These are phyloP conservation scores for Drosophila ogumai DNA, from an alignment of 1,140 invertebrate genomes.

Conservation along the genomic window DNA sequence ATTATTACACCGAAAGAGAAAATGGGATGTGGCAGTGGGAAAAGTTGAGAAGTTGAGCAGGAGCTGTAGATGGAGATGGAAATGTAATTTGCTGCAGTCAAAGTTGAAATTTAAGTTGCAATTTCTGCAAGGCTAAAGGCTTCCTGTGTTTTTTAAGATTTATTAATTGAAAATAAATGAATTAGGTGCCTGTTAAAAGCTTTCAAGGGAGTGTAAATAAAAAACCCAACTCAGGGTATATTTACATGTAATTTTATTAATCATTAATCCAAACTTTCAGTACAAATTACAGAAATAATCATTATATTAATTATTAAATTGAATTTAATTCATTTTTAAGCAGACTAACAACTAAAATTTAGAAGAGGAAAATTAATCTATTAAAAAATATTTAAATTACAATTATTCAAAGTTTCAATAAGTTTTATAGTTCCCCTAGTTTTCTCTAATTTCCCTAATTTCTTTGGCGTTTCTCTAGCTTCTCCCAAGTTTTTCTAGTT, in stretches of 20 bases:
- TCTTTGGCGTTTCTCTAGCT: not conserved
- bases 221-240: not conserved
- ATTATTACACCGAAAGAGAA: slow-evolving; percentile 62
- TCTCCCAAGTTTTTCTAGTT: not conserved
- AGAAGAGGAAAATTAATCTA: no score
- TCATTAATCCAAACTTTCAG: not conserved
- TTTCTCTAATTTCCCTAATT: no score
- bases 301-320: not conserved
- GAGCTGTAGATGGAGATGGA: not conserved
- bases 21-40: not conserved
- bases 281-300: not conserved
- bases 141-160: not conserved
- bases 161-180: not conserved
- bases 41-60: not conserved
- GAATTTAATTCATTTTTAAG: not conserved
- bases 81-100: slow-evolving; percentile 7
- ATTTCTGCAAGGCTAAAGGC: not conserved
- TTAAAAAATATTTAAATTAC: no score
- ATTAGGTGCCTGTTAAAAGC: not conserved
- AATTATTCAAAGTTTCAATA: no score
- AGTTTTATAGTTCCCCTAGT: no score
- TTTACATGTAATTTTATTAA: not conserved
- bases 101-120: not conserved
- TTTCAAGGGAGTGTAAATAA: not conserved
- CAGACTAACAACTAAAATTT: not conserved